These are phyloP conservation scores for Erpobdella octoculata DNA, from an alignment of 2,888 invertebrate genomes.

Conservation along the genomic window DNA sequence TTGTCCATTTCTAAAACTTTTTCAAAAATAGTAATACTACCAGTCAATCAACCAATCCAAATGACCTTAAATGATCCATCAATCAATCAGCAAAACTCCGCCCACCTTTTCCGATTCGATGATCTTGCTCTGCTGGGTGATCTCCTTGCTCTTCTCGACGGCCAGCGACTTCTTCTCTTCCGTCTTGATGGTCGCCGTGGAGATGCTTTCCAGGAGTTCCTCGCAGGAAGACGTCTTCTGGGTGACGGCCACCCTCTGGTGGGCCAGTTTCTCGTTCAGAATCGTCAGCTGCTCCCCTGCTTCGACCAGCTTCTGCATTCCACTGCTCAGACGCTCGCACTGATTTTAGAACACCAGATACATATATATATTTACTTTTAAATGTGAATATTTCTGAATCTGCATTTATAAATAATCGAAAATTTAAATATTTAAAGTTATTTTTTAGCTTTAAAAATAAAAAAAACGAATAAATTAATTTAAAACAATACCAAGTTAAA, in stretches of 20 bases:
- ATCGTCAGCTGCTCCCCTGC: slow-evolving; percentile 73
- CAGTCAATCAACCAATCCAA: neutral
- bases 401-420: too few species aligned
- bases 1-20: too few species aligned
- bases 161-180: slow-evolving; percentile 72
- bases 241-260: slow-evolving; percentile 73
- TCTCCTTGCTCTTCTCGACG: slow-evolving; percentile 70
- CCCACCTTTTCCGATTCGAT: slow-evolving; percentile 69
- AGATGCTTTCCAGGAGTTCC: slow-evolving; percentile 67
- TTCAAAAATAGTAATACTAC: neutral
- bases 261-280: slow-evolving; percentile 70
- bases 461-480: too few species aligned
- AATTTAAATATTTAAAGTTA: too few species aligned
- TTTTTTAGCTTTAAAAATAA: too few species aligned
- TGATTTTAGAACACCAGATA: too few species aligned
- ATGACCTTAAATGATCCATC: neutral
- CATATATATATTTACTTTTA: too few species aligned
- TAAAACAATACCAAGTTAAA: too few species aligned
- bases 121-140: slow-evolving; percentile 70
- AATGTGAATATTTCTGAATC: too few species aligned
- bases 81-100: neutral
- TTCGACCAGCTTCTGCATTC: slow-evolving; percentile 75
- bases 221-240: slow-evolving; percentile 76
- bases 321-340: slow-evolving; percentile 66
- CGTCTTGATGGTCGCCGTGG: slow-evolving; percentile 58